These are phyloP conservation scores for Sialia sialis DNA, from an alignment of 2,113 vertebrate species.

Conservation along the genomic window DNA sequence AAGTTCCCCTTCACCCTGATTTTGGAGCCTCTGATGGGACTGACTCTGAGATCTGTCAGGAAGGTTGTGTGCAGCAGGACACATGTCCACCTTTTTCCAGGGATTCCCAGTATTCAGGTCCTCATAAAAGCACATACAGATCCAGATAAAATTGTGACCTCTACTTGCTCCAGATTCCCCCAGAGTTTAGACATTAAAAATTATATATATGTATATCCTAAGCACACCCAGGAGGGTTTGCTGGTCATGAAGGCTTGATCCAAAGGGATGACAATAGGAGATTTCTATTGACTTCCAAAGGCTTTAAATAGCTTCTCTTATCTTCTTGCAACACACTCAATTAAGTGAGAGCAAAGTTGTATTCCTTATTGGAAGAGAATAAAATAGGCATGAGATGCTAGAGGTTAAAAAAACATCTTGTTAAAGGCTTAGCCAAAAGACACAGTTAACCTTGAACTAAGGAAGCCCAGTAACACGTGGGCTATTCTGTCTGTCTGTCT, in stretches of 20 bases:
- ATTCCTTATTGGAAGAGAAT: neutral
- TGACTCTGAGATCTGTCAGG: neutral
- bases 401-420: neutral
- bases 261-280: neutral
- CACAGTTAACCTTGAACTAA: neutral
- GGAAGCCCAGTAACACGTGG: neutral
- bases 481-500: neutral
- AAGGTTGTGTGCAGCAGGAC: neutral
- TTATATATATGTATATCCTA: neutral
- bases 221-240: neutral
- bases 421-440: constrained; percentile 1
- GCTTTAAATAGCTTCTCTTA: neutral
- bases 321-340: neutral
- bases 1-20: neutral
- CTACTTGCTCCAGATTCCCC: neutral
- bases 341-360: neutral
- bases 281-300: neutral
- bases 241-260: neutral
- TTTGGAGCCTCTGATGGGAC: neutral
- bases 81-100: neutral
- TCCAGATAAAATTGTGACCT: neutral
- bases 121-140: neutral
- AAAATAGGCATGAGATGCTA: neutral
- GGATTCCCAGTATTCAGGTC: neutral
- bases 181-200: neutral